A percentile compares a stretch with the other conserved stretches of the same genome.
Evolutionary conservation across 2,888 invertebrate genomes (phyloP).

Genomic region (Apeira syringaria): DNA sequence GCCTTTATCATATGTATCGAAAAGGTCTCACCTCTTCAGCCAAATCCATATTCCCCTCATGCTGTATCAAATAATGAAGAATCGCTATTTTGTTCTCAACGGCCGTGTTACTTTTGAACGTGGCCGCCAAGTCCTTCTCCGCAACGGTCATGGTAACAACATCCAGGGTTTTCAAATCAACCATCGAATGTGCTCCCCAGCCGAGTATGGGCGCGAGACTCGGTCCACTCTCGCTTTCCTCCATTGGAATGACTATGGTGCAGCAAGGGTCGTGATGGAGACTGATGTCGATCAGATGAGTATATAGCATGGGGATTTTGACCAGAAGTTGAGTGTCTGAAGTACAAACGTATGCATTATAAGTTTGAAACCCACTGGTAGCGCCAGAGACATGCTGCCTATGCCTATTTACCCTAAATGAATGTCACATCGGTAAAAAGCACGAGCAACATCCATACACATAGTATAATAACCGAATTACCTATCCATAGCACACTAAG

Average conservation of each 20-base stretch:
- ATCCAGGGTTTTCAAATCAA: constrained; percentile 89
- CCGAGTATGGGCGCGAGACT: constrained; percentile 87
- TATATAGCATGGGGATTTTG: constrained; percentile 92
- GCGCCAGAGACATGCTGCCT: no score
- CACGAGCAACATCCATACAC: no score
- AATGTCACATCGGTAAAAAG: no score
- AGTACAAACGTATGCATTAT: no score
- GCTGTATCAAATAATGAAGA: constrained; percentile 91
- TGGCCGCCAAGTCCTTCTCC: constrained; percentile 86
- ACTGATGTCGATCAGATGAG: constrained; percentile 93
- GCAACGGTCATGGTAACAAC: constrained; percentile 86
- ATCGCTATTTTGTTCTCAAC: constrained; percentile 90
- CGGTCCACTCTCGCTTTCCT: constrained; percentile 80
- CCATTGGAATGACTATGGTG: constrained; percentile 88
- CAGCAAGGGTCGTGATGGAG: constrained; percentile 92
- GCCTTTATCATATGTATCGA: no score
- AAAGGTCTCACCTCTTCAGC: constrained; percentile 89
- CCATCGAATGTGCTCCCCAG: constrained; percentile 77
- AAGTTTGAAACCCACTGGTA: no score
- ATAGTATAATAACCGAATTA: no score
- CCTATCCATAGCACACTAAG: no score
- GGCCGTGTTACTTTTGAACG: constrained; percentile 86
- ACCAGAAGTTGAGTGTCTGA: constrained; percentile 92
- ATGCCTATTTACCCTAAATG: no score
- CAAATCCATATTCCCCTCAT: constrained; percentile 89